Conservation (phyloP, 1,140 invertebrate species). For the Drosophila nigromelanica region DNA sequence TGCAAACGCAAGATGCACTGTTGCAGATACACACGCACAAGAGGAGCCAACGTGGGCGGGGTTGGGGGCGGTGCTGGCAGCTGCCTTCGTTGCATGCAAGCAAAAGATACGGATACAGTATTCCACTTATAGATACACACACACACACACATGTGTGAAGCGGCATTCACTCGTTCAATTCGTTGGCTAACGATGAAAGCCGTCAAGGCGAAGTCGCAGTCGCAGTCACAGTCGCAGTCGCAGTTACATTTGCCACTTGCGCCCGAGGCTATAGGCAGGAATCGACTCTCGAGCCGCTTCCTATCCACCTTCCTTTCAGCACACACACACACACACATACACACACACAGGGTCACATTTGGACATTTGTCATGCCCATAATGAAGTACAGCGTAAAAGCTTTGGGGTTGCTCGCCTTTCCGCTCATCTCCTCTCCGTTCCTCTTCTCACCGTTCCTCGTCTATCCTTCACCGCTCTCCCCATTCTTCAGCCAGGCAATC, state of each 20-base stretch:
- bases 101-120: conserved; percentile 23
- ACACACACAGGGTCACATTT: conserved; percentile 24
- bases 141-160: background rate
- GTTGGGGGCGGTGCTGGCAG: background rate
- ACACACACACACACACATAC: conserved; percentile 11
- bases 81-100: conserved; percentile 17
- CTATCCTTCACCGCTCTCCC: conserved; percentile 1
- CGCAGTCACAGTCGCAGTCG: background rate
- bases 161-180: conserved; percentile 32
- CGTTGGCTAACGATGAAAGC: conserved; percentile 38
- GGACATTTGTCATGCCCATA: conserved; percentile 65
- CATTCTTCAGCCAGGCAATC: conserved; percentile 27
- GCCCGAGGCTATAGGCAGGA: conserved; percentile 53
- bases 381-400: conserved; percentile 62
- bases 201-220: conserved; percentile 13
- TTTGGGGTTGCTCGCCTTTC: conserved; percentile 35
- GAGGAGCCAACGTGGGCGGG: background rate
- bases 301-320: background rate
- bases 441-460: background rate
- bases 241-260: conserved; percentile 37
- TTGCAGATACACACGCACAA: conserved; percentile 36
- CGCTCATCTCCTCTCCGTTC: background rate
- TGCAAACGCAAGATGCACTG: conserved; percentile 46
- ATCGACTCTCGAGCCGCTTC: conserved; percentile 37
- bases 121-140: conserved; percentile 27